These are phyloP conservation scores for Aplodontia rufa DNA, from an alignment of 2,113 vertebrate species.

Conservation along the genomic window DNA sequence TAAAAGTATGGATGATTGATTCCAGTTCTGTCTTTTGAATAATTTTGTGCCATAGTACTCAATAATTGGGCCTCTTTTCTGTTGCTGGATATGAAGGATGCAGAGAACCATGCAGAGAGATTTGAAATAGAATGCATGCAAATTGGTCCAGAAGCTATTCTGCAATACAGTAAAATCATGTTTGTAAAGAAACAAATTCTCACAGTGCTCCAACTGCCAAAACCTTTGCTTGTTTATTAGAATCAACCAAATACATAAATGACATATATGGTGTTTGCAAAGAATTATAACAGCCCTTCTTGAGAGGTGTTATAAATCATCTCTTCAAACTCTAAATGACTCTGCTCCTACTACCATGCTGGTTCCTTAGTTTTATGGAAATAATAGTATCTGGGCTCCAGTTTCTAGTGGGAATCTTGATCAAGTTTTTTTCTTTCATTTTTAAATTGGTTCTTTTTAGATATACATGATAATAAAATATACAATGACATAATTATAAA, in stretches of 20 bases:
- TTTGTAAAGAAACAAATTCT: neutral
- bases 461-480: too few relatives aligned
- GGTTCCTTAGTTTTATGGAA: neutral
- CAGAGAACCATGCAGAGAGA: neutral
- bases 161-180: neutral
- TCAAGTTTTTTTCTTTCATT: too few relatives aligned
- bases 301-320: neutral
- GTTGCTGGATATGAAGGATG: neutral
- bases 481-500: too few relatives aligned
- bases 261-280: neutral
- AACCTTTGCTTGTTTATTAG: neutral
- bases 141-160: neutral
- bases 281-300: neutral
- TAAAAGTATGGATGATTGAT: neutral
- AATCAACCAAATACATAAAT: neutral
- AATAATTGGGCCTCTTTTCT: neutral
- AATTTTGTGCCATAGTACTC: neutral
- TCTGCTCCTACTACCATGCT: neutral
- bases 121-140: neutral
- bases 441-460: too few relatives aligned
- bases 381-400: neutral
- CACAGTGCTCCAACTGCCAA: neutral
- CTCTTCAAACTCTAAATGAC: neutral
- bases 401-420: neutral
- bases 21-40: neutral